These are phyloP conservation scores for Antennarius maculatus DNA, from an alignment of 2,797 vertebrate genomes.

Conservation along the genomic window DNA sequence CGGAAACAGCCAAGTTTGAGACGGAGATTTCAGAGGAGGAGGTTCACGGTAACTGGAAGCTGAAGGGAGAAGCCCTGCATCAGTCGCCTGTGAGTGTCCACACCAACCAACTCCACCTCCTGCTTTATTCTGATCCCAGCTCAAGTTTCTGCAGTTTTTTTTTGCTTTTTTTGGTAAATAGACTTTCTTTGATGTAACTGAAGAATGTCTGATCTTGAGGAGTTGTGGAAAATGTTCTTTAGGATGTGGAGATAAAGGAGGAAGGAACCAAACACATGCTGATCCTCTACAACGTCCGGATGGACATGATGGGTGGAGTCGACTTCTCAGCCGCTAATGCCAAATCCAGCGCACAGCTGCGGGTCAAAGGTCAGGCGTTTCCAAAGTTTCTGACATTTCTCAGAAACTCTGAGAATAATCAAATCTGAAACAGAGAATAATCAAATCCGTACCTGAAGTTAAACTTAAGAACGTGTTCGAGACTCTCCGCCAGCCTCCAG, in stretches of 20 bases:
- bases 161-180: too few species aligned
- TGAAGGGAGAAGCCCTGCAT: slow-evolving; percentile 90
- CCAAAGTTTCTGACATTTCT: too few species aligned
- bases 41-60: slow-evolving; percentile 94
- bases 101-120: too few species aligned
- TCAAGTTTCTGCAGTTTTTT: too few species aligned
- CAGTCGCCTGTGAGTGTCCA: slow-evolving; percentile 61
- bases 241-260: slow-evolving; percentile 98
- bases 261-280: slow-evolving; percentile 93
- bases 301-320: slow-evolving; percentile 92
- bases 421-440: too few species aligned
- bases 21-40: slow-evolving; percentile 96
- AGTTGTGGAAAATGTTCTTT: background rate
- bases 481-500: slow-evolving; percentile 53
- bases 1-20: slow-evolving; percentile 94
- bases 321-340: slow-evolving; percentile 97
- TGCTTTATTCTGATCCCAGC: too few species aligned
- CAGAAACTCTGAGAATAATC: too few species aligned
- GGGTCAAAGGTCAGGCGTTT: slow-evolving; percentile 89
- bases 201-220: too few species aligned
- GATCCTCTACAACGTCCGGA: slow-evolving; percentile 90
- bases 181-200: too few species aligned
- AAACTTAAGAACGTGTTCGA: too few species aligned
- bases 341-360: slow-evolving; percentile 93
- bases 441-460: too few species aligned